Evolutionary conservation across 1,140 invertebrate genomes (phyloP).

Genomic region (Drosophila bipectinata): DNA sequence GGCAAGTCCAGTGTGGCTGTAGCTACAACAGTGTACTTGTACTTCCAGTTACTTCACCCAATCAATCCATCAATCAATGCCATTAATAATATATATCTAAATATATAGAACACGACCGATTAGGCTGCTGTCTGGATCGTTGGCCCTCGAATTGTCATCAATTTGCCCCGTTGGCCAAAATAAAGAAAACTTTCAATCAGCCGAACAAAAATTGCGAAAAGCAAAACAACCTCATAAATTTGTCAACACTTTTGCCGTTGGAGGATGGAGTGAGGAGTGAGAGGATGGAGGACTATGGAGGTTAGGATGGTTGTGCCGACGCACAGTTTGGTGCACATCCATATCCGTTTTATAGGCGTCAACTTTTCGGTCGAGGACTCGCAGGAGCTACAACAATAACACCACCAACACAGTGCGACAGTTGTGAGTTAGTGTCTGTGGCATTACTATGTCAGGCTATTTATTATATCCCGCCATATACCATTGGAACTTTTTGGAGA

Average conservation of each 20-base stretch:
- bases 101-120: constrained; percentile 42
- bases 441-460: constrained; percentile 54
- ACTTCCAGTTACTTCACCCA: constrained; percentile 1
- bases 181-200: constrained; percentile 60
- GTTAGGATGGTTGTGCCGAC: neutral
- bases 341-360: constrained; percentile 68
- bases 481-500: constrained; percentile 1
- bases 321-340: constrained; percentile 42
- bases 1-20: neutral
- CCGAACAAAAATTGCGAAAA: constrained; percentile 48
- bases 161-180: constrained; percentile 38
- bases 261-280: neutral
- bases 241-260: constrained; percentile 67
- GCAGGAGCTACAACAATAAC: constrained; percentile 16
- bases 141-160: constrained; percentile 44
- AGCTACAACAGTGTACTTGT: neutral
- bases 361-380: constrained; percentile 49
- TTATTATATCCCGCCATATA: constrained; percentile 41
- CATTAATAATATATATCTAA: constrained; percentile 27
- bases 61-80: constrained; percentile 40
- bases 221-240: constrained; percentile 79
- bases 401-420: constrained; percentile 35
- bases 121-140: constrained; percentile 56
- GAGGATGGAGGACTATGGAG: neutral
- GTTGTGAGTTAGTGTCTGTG: constrained; percentile 66